A percentile compares a stretch with the other conserved stretches of the same genome.
Conservation (phyloP, 2,888 invertebrate genomes). For the Drosophila prostipennis region DNA sequence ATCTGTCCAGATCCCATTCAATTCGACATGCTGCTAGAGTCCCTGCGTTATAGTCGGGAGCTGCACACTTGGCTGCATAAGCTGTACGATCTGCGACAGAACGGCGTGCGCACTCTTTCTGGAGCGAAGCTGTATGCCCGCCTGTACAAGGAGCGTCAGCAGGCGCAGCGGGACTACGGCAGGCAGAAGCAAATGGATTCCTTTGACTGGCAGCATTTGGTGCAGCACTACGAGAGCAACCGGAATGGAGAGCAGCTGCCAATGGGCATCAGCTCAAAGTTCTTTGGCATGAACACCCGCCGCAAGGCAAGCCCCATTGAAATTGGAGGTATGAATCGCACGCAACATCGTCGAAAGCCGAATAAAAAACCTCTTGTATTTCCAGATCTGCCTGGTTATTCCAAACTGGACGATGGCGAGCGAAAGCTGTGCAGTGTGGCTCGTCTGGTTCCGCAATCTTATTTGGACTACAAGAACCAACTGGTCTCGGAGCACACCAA, state of each 20-base stretch:
- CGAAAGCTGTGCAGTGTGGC: constrained; percentile 90
- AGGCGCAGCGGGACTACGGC: constrained; percentile 71
- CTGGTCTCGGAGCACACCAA: constrained; percentile 91
- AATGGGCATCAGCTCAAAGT: constrained; percentile 69
- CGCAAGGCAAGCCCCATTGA: constrained; percentile 83
- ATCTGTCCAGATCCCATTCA: constrained; percentile 88
- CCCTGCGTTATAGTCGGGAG: constrained; percentile 89
- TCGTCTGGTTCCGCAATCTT: constrained; percentile 91
- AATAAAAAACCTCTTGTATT: background rate
- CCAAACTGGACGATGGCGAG: constrained; percentile 89
- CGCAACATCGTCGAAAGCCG: background rate
- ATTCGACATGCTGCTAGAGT: constrained; percentile 91
- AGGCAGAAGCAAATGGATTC: constrained; percentile 53
- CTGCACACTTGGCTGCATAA: constrained; percentile 87
- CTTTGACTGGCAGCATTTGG: constrained; percentile 72
- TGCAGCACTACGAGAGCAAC: constrained; percentile 68
- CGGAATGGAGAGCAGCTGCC: constrained; percentile 65
- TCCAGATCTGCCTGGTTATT: constrained; percentile 91
- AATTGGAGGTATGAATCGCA: constrained; percentile 68
- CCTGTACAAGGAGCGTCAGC: constrained; percentile 86
- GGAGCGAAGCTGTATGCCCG: constrained; percentile 88
- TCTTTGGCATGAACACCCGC: constrained; percentile 62
- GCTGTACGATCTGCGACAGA: constrained; percentile 88
- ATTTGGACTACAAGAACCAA: constrained; percentile 90
- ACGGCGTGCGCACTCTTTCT: constrained; percentile 89